phyloP scores from a whole-genome alignment of 1,140 invertebrate genomes.

The Diorhabda sublineata region DNA sequence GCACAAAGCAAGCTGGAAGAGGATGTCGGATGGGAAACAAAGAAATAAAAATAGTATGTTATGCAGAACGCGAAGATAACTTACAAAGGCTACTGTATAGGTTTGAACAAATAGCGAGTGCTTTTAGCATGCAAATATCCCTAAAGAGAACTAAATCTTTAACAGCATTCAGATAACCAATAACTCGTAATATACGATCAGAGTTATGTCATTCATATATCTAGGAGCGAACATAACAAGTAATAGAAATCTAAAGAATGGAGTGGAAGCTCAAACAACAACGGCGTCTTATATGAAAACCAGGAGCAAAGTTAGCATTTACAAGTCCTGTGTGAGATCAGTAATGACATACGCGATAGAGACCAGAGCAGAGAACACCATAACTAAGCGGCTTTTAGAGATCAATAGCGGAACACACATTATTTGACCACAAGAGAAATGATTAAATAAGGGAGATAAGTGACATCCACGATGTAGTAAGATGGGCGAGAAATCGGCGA shows the following conservation, averaged over 20 bases:
- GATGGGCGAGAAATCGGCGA: not conserved
- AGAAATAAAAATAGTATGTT: too few species aligned
- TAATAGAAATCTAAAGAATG: not conserved
- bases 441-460: not conserved
- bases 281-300: not conserved
- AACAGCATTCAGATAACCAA: too few species aligned
- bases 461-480: not conserved
- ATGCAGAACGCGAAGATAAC: too few species aligned
- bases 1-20: too few species aligned
- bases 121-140: too few species aligned
- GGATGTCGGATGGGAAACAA: too few species aligned
- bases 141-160: too few species aligned
- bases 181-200: not conserved
- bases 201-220: not conserved
- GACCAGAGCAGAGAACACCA: not conserved
- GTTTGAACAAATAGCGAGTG: too few species aligned
- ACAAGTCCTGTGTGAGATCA: not conserved
- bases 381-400: not conserved
- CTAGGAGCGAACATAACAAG: not conserved
- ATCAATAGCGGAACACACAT: not conserved
- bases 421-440: not conserved
- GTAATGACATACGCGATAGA: not conserved
- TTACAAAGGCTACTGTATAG: too few species aligned
- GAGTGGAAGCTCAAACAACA: not conserved
- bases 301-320: not conserved